phyloP scores from a whole-genome alignment of 2,797 vertebrate species.

The Phyllotis vaccarum region DNA sequence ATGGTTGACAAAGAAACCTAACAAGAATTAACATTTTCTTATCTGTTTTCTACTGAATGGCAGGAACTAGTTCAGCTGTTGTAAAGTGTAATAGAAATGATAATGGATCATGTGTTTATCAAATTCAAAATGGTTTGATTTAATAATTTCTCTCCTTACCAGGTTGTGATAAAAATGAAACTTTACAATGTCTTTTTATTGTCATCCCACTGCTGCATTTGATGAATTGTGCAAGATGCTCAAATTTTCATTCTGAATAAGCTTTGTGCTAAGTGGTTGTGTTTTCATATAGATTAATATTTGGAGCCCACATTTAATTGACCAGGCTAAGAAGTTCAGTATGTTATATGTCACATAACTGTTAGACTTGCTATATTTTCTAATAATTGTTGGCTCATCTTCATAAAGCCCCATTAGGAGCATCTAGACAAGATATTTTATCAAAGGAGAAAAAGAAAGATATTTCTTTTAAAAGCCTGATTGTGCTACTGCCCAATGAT shows the following conservation, averaged over 20 bases:
- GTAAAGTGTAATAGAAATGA: slow-evolving; percentile 50
- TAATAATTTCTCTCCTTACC: background rate
- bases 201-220: background rate
- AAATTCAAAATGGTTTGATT: background rate
- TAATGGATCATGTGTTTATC: background rate
- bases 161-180: background rate
- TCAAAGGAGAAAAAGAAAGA: background rate
- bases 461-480: background rate
- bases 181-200: background rate
- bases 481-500: background rate
- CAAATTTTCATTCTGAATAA: background rate
- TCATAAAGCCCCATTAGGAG: background rate
- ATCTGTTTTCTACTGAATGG: background rate
- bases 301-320: no score
- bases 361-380: background rate
- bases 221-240: background rate
- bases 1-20: background rate
- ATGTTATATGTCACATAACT: no score
- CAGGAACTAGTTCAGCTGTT: background rate
- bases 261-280: background rate
- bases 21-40: background rate
- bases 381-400: background rate
- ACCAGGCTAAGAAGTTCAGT: background rate
- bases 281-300: no score
- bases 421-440: background rate